Percentiles rank a stretch among this genome's conserved stretches.
Conservation (phyloP, 1,140 invertebrate genomes). For the Araneus ventricosus region DNA sequence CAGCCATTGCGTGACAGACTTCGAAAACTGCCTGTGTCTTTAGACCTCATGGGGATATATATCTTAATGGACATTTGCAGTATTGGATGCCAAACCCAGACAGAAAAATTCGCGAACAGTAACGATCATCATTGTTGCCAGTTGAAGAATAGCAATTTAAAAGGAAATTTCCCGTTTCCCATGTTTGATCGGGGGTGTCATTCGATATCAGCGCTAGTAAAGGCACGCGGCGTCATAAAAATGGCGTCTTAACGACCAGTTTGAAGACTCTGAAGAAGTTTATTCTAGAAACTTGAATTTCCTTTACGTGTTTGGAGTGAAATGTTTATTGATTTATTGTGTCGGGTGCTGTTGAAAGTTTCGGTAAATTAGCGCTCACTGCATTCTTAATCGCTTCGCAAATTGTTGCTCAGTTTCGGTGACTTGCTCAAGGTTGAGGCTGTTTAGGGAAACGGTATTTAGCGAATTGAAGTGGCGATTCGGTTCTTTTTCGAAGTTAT, state of each 20-base stretch:
- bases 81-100: neutral
- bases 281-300: neutral
- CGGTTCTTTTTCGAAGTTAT: no score
- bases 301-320: neutral
- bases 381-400: no score
- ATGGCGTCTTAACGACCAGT: neutral
- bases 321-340: constrained; percentile 1
- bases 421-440: no score
- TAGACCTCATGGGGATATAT: neutral
- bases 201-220: neutral
- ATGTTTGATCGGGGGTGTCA: neutral
- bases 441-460: no score
- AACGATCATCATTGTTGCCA: neutral
- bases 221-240: neutral
- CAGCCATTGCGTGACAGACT: neutral
- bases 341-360: neutral
- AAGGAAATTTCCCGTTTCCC: neutral
- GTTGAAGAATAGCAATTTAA: neutral
- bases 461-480: no score
- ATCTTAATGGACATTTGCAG: neutral
- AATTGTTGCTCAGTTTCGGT: no score
- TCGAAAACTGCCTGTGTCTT: neutral
- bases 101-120: no score
- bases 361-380: neutral
- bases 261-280: neutral